Evolutionary conservation across 2,113 vertebrate genomes (phyloP).

Genomic region (Numenius arquata): DNA sequence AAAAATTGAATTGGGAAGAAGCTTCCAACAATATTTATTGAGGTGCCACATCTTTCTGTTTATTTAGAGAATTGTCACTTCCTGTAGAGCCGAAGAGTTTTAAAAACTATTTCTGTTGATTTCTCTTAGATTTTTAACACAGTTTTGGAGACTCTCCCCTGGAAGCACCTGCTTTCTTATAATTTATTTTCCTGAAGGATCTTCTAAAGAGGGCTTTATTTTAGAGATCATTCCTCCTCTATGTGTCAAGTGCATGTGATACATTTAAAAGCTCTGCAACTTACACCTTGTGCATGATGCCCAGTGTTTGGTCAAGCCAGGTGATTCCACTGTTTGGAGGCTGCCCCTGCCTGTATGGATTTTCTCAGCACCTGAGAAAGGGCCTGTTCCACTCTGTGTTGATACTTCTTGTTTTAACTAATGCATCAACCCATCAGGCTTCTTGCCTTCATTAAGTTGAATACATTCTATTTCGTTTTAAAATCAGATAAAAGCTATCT

Average conservation of each 20-base stretch:
- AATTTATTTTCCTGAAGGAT: not conserved
- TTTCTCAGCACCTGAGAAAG: not conserved
- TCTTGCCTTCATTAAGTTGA: not conserved
- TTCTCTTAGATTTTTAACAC: not conserved
- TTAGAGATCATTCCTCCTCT: not conserved
- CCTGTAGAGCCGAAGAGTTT: not conserved
- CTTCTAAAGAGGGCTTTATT: not conserved
- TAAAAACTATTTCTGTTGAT: not conserved
- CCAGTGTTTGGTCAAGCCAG: not conserved
- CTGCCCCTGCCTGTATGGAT: not conserved
- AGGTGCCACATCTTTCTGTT: not conserved
- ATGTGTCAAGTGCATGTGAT: not conserved
- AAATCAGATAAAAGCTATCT: not conserved
- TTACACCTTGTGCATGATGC: not conserved
- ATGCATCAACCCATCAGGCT: not conserved
- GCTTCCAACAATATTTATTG: not conserved
- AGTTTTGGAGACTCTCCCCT: not conserved
- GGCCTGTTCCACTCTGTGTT: not conserved
- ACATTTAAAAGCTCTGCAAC: not conserved
- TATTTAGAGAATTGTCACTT: not conserved
- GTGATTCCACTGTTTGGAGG: not conserved
- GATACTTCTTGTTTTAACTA: not conserved
- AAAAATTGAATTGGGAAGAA: not conserved
- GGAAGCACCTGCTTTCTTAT: not conserved
- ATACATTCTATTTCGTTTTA: not conserved